These are phyloP conservation scores for Anser cygnoides DNA, from an alignment of 2,113 vertebrate species.

Conservation along the genomic window DNA sequence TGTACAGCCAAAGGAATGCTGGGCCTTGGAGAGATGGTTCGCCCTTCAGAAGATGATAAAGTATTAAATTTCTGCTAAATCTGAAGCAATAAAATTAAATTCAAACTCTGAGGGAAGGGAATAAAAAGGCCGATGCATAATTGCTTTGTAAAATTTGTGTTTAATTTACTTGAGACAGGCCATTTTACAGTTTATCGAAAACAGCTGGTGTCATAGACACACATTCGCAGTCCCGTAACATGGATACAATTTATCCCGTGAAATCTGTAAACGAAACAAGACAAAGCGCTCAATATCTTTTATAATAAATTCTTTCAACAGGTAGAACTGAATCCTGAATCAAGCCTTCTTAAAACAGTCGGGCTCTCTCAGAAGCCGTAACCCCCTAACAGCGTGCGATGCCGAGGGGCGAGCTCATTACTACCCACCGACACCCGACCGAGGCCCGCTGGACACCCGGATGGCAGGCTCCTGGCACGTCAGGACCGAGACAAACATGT, in stretches of 20 bases:
- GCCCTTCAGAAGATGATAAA: slow-evolving; percentile 3
- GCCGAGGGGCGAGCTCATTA: not conserved
- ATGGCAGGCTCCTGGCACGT: rapidly evolving
- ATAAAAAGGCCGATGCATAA: not conserved
- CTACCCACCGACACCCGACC: not conserved
- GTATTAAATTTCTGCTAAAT: slow-evolving; percentile 20
- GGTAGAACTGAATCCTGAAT: not conserved
- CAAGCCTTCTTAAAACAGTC: not conserved
- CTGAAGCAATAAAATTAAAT: slow-evolving; percentile 17
- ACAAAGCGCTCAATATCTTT: slow-evolving; percentile 21
- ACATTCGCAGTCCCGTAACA: not conserved
- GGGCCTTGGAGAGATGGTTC: not conserved
- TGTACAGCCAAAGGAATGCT: slow-evolving; percentile 4
- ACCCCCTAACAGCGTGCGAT: not conserved
- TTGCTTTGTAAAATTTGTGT: slow-evolving; percentile 28
- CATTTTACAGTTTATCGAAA: slow-evolving; percentile 41
- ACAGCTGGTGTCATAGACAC: slow-evolving; percentile 36
- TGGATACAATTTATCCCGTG: not conserved
- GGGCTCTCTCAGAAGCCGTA: not conserved
- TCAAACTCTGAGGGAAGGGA: not conserved
- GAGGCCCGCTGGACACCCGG: not conserved
- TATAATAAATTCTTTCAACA: slow-evolving; percentile 56
- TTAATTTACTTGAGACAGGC: not conserved
- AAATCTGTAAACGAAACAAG: not conserved
- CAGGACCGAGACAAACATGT: not conserved